Conservation (phyloP, 2,888 invertebrate genomes). For the Tinea semifulvella region DNA sequence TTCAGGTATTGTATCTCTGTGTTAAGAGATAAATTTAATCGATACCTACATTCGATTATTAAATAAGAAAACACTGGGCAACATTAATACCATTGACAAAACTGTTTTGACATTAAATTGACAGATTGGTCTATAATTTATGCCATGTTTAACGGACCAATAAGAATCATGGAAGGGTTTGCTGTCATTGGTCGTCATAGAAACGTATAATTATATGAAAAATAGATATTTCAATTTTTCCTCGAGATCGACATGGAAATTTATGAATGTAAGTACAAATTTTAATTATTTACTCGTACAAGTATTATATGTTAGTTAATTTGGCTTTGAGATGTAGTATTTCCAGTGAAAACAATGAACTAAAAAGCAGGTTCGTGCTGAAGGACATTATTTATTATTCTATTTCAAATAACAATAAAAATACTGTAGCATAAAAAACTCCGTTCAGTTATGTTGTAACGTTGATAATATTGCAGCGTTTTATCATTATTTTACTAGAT, state of each 20-base stretch:
- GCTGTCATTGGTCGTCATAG: conserved; percentile 66
- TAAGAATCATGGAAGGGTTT: conserved; percentile 40
- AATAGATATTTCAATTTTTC: conserved; percentile 49
- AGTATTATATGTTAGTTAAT: conserved; percentile 5
- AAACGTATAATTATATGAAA: conserved; percentile 52
- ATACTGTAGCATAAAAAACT: too few relatives aligned
- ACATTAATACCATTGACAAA: conserved; percentile 16
- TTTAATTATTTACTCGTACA: conserved; percentile 20
- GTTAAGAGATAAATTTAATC: too few relatives aligned
- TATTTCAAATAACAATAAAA: background rate
- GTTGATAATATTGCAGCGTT: too few relatives aligned
- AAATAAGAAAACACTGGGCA: background rate
- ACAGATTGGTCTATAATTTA: conserved; percentile 4
- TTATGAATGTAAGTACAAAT: conserved; percentile 46
- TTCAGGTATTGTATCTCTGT: too few relatives aligned
- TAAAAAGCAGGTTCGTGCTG: conserved; percentile 26
- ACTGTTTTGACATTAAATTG: background rate
- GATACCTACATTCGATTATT: background rate
- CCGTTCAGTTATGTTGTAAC: too few relatives aligned
- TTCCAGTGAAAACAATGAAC: conserved; percentile 9
- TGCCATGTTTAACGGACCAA: conserved; percentile 25
- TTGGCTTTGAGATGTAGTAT: background rate
- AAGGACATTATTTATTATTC: conserved; percentile 1
- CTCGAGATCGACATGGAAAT: conserved; percentile 58
- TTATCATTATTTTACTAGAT: too few relatives aligned